Evolutionary conservation across 2,113 vertebrate genomes (phyloP), one percentile per base, ranked within the genome.

Genomic region (Nyctereutes procyonoides): DNA sequence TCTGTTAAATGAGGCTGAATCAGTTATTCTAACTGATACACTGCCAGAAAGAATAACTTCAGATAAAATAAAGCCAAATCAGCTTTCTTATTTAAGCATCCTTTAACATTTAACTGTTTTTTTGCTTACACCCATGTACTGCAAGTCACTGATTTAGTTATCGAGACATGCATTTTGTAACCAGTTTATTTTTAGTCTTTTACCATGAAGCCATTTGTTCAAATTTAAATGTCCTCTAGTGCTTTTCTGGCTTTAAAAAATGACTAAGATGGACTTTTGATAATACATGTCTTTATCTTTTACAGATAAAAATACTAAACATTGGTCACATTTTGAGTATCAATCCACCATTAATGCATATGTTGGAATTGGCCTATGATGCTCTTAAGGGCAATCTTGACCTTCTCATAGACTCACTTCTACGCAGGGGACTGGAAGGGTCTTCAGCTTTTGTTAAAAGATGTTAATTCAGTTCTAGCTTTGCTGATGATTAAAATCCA

Each of bases 1-100:
- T 60, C 65, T 28, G 32, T 88, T 89, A 96, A 67, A 74, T 83
- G 63, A 93, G 32, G 55, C 38, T 89, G 30, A 93, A 73, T 32
- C 43, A 55, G 51, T 85, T 95, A 93, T 81, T 96, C 77, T 88
- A 65, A 95, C 79, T 90, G 56, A 97, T 95, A 90, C 1, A 60
- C 22, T 55, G 56, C 63, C 76, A 65, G 65, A 84, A 94, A 94
- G 53, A 97, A 77, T 81, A 76, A 77, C 28, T 97, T 48, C n/a
- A 48, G 35, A 90, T 88, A 92, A 92, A 90, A 91, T 90, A 73
- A 80, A 93, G 28, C 28, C 53, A 84, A 90, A 76, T 84, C 76
- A 85, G 22, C 30, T 96, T 88, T 97, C 93, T 71, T 94, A 92
- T 83, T 95, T 95, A 90, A 93, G 85, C 11, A 80, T 71, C 51